These are phyloP conservation scores for Zhengitettix transpicula DNA, from an alignment of 2,888 invertebrate genomes.

Conservation along the genomic window DNA sequence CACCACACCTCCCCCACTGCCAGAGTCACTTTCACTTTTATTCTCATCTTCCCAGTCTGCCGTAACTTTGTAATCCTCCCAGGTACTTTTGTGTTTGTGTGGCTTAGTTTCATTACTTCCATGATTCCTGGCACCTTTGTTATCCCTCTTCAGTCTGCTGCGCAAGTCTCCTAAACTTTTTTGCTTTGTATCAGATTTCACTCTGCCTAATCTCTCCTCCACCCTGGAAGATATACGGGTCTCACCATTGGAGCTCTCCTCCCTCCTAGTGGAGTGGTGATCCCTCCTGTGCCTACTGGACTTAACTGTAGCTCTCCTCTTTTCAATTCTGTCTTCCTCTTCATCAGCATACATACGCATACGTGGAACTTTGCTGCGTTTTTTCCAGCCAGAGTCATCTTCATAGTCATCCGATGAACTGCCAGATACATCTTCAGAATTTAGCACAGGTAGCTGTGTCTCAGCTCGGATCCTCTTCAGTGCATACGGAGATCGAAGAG, in stretches of 20 bases:
- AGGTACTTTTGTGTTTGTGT: neutral
- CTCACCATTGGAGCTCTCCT: neutral
- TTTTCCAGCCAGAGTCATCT: slow-evolving; percentile 24
- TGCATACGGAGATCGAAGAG: neutral
- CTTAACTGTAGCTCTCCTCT: slow-evolving; percentile 16
- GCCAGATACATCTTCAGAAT: neutral
- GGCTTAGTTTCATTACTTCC: neutral
- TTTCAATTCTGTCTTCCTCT: slow-evolving; percentile 46
- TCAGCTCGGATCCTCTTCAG: neutral
- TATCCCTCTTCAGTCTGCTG: slow-evolving; percentile 2
- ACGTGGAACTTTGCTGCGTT: slow-evolving; percentile 46
- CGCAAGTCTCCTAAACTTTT: slow-evolving; percentile 3
- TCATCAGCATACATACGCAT: slow-evolving; percentile 86
- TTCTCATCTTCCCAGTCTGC: neutral
- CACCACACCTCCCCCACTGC: neutral
- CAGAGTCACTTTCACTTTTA: slow-evolving; percentile 4
- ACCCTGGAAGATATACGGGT: neutral
- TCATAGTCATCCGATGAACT: slow-evolving; percentile 11
- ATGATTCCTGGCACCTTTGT: neutral
- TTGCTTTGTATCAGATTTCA: neutral
- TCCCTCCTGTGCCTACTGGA: neutral
- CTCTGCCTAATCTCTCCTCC: neutral
- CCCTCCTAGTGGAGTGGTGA: neutral
- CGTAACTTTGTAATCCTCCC: neutral
- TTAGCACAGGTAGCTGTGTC: neutral